Percentiles rank a stretch among this genome's conserved stretches.
These are phyloP conservation scores for Xiphophorus couchianus DNA, from an alignment of 2,113 vertebrate genomes.

Conservation along the genomic window DNA sequence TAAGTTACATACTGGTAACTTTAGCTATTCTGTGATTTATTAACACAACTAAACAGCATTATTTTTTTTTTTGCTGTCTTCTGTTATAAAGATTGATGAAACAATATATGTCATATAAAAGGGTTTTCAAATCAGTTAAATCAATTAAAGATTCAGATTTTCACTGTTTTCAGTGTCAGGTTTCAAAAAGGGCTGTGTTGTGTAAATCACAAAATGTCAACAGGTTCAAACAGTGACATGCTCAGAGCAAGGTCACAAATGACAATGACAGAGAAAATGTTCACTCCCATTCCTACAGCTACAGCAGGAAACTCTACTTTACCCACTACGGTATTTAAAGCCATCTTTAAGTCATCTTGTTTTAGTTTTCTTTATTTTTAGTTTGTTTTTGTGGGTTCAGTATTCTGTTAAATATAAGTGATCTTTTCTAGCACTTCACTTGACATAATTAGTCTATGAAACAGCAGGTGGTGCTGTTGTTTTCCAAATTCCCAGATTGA, in stretches of 20 bases:
- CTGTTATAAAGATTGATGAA: neutral
- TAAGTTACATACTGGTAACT: neutral
- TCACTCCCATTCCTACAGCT: neutral
- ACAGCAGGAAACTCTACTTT: neutral
- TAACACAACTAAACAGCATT: neutral
- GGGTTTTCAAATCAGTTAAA: neutral
- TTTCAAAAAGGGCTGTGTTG: neutral
- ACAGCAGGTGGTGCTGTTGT: constrained; percentile 75
- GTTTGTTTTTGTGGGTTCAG: too few species aligned
- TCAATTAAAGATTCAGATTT: too few species aligned
- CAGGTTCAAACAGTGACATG: too few species aligned
- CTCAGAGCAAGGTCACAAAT: too few species aligned
- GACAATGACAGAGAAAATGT: too few species aligned
- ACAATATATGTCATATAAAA: neutral
- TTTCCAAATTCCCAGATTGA: constrained; percentile 25
- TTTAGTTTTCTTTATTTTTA: neutral
- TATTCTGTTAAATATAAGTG: neutral
- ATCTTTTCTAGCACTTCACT: neutral
- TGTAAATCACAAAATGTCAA: too few species aligned
- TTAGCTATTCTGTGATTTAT: neutral
- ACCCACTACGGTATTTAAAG: too few species aligned
- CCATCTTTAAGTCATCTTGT: neutral
- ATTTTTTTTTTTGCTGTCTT: neutral
- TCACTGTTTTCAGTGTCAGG: neutral
- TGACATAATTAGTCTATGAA: neutral